These are phyloP conservation scores for Tortricodes alternella DNA, from an alignment of 2,888 invertebrate genomes.

Conservation along the genomic window DNA sequence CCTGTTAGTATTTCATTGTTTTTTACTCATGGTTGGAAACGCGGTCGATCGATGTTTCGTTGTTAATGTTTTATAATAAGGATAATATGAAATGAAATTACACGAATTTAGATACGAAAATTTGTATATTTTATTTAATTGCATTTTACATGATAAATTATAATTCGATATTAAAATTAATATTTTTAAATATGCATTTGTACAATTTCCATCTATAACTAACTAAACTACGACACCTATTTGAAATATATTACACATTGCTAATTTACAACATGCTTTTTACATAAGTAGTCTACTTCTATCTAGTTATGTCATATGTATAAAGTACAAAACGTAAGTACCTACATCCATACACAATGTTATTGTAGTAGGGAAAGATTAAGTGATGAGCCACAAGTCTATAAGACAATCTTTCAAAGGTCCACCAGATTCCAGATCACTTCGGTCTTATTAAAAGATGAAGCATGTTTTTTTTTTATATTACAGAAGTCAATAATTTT, in stretches of 20 bases:
- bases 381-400: conserved; percentile 28
- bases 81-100: conserved; percentile 18
- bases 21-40: not conserved
- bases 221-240: conserved; percentile 74
- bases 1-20: conserved; percentile 11
- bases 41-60: too few species aligned
- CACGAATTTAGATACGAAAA: conserved; percentile 65
- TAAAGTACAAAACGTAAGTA: conserved; percentile 59
- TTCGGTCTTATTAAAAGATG: too few species aligned
- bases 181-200: conserved; percentile 76
- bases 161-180: conserved; percentile 75
- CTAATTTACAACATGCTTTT: conserved; percentile 79
- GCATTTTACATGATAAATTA: conserved; percentile 82
- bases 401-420: conserved; percentile 17
- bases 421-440: not conserved
- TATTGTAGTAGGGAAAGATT: conserved; percentile 21
- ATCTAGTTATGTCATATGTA: conserved; percentile 55
- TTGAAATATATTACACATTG: conserved; percentile 76
- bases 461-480: too few species aligned
- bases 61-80: not conserved
- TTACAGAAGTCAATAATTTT: too few species aligned
- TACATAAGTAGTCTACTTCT: conserved; percentile 69
- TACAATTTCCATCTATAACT: conserved; percentile 80
- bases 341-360: conserved; percentile 33
- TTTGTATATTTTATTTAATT: conserved; percentile 81